These are phyloP conservation scores for Halcyon smyrnensis DNA, from an alignment of 2,797 vertebrate species.

Conservation along the genomic window DNA sequence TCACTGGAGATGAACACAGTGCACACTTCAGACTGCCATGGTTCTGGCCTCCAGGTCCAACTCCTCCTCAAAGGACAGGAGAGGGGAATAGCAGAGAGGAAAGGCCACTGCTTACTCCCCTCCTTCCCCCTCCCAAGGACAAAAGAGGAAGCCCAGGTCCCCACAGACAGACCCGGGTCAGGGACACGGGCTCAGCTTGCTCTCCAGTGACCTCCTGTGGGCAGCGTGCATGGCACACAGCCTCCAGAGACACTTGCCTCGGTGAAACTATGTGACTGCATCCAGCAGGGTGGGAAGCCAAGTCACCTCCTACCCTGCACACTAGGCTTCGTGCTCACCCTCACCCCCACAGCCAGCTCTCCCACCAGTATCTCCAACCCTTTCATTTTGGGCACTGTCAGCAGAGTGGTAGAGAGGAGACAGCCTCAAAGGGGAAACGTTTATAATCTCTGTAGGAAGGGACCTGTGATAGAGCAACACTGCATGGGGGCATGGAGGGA, in stretches of 20 bases:
- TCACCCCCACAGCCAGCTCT: neutral
- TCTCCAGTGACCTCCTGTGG: conserved; percentile 62
- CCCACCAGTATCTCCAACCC: neutral
- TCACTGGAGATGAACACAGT: conserved; percentile 11
- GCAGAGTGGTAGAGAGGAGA: neutral
- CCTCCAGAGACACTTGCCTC: neutral
- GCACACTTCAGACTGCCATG: neutral
- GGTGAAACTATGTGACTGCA: neutral
- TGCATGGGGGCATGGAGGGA: accelerated
- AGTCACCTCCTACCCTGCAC: neutral
- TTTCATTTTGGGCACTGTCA: neutral
- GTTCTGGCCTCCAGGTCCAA: neutral
- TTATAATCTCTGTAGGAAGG: neutral
- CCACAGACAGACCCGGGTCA: neutral
- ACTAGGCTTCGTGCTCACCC: neutral
- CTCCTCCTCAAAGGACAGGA: neutral
- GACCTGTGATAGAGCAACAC: neutral
- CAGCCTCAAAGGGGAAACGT: accelerated
- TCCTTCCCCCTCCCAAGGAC: neutral
- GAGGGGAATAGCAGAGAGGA: neutral
- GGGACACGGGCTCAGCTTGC: neutral
- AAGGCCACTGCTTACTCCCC: neutral
- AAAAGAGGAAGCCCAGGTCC: neutral
- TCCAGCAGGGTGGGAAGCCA: neutral
- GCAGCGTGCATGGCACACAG: neutral